These are phyloP conservation scores for Polyergus mexicanus DNA, from an alignment of 1,140 invertebrate species.

Conservation along the genomic window DNA sequence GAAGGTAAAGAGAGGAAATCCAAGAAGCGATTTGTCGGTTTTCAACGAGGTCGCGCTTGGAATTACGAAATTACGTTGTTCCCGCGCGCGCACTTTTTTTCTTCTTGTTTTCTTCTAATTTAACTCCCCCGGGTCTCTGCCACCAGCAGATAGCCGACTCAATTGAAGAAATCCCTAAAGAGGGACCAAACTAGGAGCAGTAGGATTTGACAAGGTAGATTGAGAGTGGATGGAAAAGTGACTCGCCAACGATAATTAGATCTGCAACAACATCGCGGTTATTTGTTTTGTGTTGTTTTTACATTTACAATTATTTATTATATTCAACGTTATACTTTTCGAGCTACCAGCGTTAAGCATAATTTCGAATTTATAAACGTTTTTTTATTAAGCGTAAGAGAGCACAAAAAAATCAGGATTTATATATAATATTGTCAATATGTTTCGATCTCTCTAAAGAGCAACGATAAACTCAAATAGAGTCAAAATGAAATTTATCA, in stretches of 20 bases:
- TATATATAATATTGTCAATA: constrained; percentile 30
- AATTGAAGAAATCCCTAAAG: constrained; percentile 64
- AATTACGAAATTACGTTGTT: constrained; percentile 55
- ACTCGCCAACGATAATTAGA: constrained; percentile 43
- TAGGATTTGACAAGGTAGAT: constrained; percentile 32
- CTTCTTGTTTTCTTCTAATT: constrained; percentile 57
- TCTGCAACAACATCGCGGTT: neutral
- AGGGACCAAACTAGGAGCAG: constrained; percentile 24
- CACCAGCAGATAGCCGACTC: constrained; percentile 55
- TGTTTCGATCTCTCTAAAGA: neutral
- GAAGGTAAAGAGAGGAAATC: constrained; percentile 58
- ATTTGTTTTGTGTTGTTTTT: neutral
- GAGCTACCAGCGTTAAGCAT: neutral
- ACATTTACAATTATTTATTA: too few relatives aligned
- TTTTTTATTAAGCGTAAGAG: neutral
- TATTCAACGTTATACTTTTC: neutral
- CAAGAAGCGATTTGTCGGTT: constrained; percentile 59
- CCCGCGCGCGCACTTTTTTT: neutral
- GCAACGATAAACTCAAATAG: constrained; percentile 19
- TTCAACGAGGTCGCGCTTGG: constrained; percentile 48
- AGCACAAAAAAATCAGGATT: neutral
- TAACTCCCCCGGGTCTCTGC: constrained; percentile 57
- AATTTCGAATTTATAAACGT: neutral
- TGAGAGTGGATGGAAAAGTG: constrained; percentile 31
- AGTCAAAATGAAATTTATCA: constrained; percentile 20